phyloP scores from a whole-genome alignment of 2,797 vertebrate species.

The Crax fasciolata region DNA sequence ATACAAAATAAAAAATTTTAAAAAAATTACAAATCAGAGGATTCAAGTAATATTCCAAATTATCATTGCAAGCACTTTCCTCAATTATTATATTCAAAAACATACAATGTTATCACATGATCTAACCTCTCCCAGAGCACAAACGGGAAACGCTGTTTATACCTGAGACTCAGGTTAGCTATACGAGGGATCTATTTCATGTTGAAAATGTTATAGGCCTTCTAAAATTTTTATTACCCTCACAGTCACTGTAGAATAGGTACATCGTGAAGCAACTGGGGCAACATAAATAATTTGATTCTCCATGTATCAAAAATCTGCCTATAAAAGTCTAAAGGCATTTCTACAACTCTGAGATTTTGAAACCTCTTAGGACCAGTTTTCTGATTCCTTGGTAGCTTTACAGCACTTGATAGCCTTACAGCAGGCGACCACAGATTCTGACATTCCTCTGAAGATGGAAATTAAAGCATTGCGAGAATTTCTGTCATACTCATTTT shows the following conservation, averaged over 20 bases:
- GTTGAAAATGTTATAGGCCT: not conserved
- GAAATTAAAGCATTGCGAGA: not conserved
- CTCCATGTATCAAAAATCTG: not conserved
- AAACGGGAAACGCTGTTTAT: not conserved
- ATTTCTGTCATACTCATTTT: not conserved
- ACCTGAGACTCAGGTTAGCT: not conserved
- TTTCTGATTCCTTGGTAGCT: not conserved
- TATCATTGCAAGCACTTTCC: not conserved
- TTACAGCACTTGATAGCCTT: not conserved
- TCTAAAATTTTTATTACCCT: slow-evolving; percentile 21
- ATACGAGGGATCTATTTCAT: not conserved
- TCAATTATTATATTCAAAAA: not conserved
- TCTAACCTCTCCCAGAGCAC: not conserved
- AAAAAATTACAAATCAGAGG: not conserved
- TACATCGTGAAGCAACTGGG: not conserved
- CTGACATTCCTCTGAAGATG: not conserved
- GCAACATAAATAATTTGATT: slow-evolving; percentile 20
- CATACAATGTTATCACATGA: not conserved
- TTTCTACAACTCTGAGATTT: not conserved
- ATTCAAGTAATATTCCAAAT: not conserved
- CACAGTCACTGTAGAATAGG: not conserved
- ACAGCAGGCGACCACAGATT: not conserved
- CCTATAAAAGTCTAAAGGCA: not conserved
- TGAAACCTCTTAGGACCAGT: not conserved
- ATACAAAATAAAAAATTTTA: not conserved